These are phyloP conservation scores for Pseudomyrmex gracilis DNA, from an alignment of 1,140 invertebrate species.

Conservation along the genomic window DNA sequence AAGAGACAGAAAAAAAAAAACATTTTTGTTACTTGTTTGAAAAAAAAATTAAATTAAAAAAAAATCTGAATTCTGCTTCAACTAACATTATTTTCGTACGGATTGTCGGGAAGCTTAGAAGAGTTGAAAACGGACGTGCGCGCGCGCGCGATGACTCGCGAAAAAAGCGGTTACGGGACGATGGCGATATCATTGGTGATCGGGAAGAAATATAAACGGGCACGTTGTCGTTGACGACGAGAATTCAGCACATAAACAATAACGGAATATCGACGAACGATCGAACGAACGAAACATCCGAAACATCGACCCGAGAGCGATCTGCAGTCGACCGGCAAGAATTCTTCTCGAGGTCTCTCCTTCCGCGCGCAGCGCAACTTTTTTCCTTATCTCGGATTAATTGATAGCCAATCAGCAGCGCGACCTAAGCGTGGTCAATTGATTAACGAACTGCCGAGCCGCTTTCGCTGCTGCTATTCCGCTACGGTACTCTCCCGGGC, in stretches of 20 bases:
- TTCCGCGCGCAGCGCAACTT: conserved; percentile 14
- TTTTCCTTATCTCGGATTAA: conserved; percentile 63
- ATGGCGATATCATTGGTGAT: conserved; percentile 38
- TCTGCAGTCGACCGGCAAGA: conserved; percentile 48
- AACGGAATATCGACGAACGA: conserved; percentile 50
- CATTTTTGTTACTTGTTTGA: too few species aligned
- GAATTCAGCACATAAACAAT: conserved; percentile 61
- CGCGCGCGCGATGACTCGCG: conserved; percentile 50
- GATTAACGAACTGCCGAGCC: conserved; percentile 69
- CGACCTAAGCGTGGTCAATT: conserved; percentile 69
- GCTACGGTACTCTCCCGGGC: neutral
- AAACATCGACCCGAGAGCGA: conserved; percentile 41
- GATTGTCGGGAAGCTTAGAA: conserved; percentile 27
- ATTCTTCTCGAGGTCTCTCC: conserved; percentile 13
- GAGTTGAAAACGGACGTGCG: conserved; percentile 54
- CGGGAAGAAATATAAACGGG: conserved; percentile 43
- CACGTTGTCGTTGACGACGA: conserved; percentile 22
- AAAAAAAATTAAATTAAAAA: neutral
- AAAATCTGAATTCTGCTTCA: neutral
- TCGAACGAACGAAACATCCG: conserved; percentile 16
- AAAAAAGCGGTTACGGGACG: conserved; percentile 61
- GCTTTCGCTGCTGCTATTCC: conserved; percentile 65
- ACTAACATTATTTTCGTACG: neutral
- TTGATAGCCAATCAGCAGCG: conserved; percentile 75
- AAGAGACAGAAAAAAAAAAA: too few species aligned